These are phyloP conservation scores for Phalloptychus januarius DNA, from an alignment of 2,797 vertebrate genomes.

Conservation along the genomic window DNA sequence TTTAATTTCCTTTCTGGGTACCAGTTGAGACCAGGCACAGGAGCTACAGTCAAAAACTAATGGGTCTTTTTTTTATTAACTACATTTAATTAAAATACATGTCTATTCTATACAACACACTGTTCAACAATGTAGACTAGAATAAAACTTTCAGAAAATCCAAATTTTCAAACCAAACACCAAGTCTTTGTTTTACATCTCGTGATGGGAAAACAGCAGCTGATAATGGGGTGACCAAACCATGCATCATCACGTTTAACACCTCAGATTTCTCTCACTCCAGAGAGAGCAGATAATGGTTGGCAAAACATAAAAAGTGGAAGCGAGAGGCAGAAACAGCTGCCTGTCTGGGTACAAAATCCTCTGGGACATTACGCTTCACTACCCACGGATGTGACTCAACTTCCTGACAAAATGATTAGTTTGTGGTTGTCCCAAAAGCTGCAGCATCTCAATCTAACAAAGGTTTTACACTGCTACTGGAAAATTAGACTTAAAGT, in stretches of 20 bases:
- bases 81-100: conserved; percentile 31
- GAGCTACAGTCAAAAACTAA: background rate
- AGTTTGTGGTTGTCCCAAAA: conserved; percentile 8
- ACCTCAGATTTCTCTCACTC: conserved; percentile 30
- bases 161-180: conserved; percentile 13
- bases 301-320: conserved; percentile 31
- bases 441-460: background rate
- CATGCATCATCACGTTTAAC: conserved; percentile 64
- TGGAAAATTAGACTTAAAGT: background rate
- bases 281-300: conserved; percentile 3
- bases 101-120: conserved; percentile 46
- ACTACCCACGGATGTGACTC: conserved; percentile 49
- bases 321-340: conserved; percentile 70
- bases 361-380: conserved; percentile 57
- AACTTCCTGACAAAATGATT: conserved; percentile 46
- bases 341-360: conserved; percentile 48
- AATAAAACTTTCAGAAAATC: conserved; percentile 7
- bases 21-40: background rate
- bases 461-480: background rate
- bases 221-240: conserved; percentile 67
- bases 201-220: conserved; percentile 66
- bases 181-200: conserved; percentile 23
- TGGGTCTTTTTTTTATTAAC: background rate
- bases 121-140: conserved; percentile 12
- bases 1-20: background rate